phyloP scores from a whole-genome alignment of 2,888 invertebrate species.

The Zeuzera pyrina region DNA sequence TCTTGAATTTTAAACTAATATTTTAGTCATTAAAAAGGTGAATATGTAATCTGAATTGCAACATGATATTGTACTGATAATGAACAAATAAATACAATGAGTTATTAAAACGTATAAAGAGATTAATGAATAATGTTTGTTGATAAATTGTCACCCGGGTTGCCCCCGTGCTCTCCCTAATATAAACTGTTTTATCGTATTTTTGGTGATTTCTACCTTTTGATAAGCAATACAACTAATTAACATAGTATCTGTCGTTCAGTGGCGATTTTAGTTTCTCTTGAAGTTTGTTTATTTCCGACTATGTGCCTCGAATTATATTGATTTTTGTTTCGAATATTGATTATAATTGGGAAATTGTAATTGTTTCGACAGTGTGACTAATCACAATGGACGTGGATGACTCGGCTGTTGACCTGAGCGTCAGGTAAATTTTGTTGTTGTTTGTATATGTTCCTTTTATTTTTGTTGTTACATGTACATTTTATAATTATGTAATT shows the following conservation, averaged over 20 bases:
- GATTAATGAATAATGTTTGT: no score
- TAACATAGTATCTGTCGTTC: background rate
- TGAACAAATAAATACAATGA: no score
- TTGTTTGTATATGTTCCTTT: slow-evolving; percentile 5
- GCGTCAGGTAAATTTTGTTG: slow-evolving; percentile 77
- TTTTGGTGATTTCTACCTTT: no score
- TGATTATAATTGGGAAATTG: slow-evolving; percentile 17
- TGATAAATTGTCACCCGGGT: slow-evolving; percentile 6
- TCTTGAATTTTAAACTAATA: slow-evolving; percentile 11
- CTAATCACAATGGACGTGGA: slow-evolving; percentile 86
- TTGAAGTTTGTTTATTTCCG: slow-evolving; percentile 1
- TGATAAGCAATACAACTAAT: no score
- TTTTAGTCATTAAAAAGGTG: slow-evolving; percentile 8
- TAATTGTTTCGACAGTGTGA: slow-evolving; percentile 31
- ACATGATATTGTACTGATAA: no score
- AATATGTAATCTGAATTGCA: slow-evolving; percentile 6
- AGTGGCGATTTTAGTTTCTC: slow-evolving; percentile 2
- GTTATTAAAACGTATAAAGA: no score
- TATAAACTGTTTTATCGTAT: no score
- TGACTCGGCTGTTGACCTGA: slow-evolving; percentile 91
- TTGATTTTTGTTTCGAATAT: slow-evolving; percentile 12
- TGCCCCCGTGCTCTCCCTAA: no score
- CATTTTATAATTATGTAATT: slow-evolving; percentile 23
- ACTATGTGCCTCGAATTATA: slow-evolving; percentile 5
- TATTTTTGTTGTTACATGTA: background rate